phyloP scores from a whole-genome alignment of 2,113 vertebrate genomes.

The Psephotus haematonotus region DNA sequence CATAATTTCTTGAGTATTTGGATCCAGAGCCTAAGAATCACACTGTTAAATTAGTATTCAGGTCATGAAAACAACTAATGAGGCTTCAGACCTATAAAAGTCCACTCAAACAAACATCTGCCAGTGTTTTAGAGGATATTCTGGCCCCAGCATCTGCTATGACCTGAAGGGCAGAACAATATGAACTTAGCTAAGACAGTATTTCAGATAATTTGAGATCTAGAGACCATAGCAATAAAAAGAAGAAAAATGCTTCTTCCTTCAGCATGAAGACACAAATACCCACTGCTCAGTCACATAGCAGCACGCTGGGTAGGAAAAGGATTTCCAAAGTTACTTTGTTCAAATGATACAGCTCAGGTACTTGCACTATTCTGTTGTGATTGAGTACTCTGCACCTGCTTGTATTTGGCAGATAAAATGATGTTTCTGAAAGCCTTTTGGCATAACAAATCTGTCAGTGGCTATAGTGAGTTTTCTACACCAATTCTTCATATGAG shows the following conservation, averaged over 20 bases:
- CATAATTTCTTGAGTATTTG: not conserved
- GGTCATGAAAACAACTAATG: conserved; percentile 61
- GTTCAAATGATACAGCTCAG: not conserved
- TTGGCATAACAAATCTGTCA: not conserved
- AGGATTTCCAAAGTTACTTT: not conserved
- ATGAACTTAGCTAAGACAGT: conserved; percentile 18
- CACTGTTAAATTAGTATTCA: conserved; percentile 47
- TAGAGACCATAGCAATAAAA: not conserved
- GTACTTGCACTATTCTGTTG: not conserved
- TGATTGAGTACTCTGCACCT: not conserved
- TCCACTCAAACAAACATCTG: conserved; percentile 64
- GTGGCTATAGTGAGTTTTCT: not conserved
- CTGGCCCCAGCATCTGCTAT: conserved; percentile 22
- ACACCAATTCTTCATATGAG: not conserved
- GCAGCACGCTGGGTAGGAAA: not conserved
- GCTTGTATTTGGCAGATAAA: not conserved
- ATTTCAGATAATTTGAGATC: conserved; percentile 36
- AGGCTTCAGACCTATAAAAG: conserved; percentile 65
- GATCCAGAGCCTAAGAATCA: not conserved
- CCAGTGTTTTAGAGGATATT: conserved; percentile 40
- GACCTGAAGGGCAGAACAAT: conserved; percentile 53
- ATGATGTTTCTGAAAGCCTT: not conserved
- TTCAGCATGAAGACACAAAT: not conserved
- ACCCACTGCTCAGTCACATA: not conserved
- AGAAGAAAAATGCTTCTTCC: not conserved